Evolutionary conservation across 2,888 invertebrate genomes (phyloP).

Genomic region (Pyrochroa serraticornis): DNA sequence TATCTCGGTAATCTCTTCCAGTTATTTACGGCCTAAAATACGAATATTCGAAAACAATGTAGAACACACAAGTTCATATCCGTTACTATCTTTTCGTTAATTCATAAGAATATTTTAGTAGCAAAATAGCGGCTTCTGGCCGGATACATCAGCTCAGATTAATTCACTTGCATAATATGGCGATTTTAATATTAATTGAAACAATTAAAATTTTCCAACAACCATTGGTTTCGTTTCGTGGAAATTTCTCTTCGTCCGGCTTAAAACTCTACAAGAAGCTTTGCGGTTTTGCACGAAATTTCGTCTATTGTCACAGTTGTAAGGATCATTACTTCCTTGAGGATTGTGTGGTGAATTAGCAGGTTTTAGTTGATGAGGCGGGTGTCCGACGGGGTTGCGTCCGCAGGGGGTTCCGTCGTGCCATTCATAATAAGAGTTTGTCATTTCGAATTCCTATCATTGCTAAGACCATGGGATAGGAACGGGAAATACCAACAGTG

Average conservation of each 20-base stretch:
- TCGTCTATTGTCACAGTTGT: too few species aligned
- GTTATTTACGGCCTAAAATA: background rate
- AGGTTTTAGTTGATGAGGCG: constrained; percentile 12
- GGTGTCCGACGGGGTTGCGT: constrained; percentile 28
- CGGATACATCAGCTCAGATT: constrained; percentile 21
- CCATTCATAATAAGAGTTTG: constrained; percentile 47
- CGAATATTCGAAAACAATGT: constrained; percentile 1
- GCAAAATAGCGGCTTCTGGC: constrained; percentile 1
- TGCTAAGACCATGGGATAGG: constrained; percentile 34
- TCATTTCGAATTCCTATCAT: constrained; percentile 49
- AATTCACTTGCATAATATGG: constrained; percentile 16
- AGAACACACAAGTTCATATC: constrained; percentile 7
- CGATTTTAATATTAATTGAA: constrained; percentile 17
- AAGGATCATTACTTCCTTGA: background rate
- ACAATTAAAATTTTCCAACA: constrained; percentile 8
- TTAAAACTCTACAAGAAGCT: too few species aligned
- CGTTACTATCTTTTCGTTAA: constrained; percentile 19
- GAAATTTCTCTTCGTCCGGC: too few species aligned
- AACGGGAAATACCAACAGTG: constrained; percentile 22
- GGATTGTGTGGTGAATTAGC: constrained; percentile 1
- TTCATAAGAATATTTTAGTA: constrained; percentile 18
- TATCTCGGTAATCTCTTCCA: too few species aligned
- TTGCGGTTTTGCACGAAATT: too few species aligned
- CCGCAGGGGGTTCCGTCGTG: constrained; percentile 38
- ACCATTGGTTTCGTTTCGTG: background rate